Base-by-base conservation (phyloP, 2,888 invertebrate species). In the Thymelicus lineola region DNA sequence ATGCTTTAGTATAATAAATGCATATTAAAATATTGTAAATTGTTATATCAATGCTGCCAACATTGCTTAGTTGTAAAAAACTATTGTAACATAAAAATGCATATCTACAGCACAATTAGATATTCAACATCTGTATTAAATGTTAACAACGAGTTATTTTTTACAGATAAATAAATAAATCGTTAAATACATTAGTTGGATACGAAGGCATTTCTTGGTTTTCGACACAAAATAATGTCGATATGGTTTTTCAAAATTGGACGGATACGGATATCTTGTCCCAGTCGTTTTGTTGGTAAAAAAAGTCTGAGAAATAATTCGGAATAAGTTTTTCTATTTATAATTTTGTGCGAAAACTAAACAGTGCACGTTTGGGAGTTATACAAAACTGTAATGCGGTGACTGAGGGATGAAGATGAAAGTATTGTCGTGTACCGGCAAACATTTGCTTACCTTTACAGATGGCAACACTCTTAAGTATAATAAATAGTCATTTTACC, bases 131-230 rank as follows among this genome's bases (percentile, higher is more conserved):
- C 53, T n/a, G 42, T 38, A 50, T 36, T 36, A 36, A 55, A 61
- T 61, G 20, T 45, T 20, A 63, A 50, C 35, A 50, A 38, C 36
- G 9, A 63, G 63, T 67, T 67, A 67, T 61, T 67, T 67, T 67
- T 67, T 48, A 61, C 14, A 61, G 67, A 67, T 67, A 53, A 67
- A 67, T 67, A 61, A 28, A 61, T 61, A 67, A 67, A 67, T 67
- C 53, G 60, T 67, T 45, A 50, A 50, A 60, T 12, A 68, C 35
- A 55, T 57, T 61, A 45, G 20, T 38, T 28, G 12, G 7, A 12
- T 45, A 17, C 9, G 35, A 36, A 3, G 28, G 46, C 45, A 35
- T 45, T 46, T 12, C 50, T 68, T 61, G 45, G 53, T 66, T 60
- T 66, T 62, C 48, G 48, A 35, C n/a, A 45, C 9, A n/a, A n/a